Evolutionary conservation across 2,113 vertebrate genomes (phyloP).

Genomic region (Marcusenius ussheri): DNA sequence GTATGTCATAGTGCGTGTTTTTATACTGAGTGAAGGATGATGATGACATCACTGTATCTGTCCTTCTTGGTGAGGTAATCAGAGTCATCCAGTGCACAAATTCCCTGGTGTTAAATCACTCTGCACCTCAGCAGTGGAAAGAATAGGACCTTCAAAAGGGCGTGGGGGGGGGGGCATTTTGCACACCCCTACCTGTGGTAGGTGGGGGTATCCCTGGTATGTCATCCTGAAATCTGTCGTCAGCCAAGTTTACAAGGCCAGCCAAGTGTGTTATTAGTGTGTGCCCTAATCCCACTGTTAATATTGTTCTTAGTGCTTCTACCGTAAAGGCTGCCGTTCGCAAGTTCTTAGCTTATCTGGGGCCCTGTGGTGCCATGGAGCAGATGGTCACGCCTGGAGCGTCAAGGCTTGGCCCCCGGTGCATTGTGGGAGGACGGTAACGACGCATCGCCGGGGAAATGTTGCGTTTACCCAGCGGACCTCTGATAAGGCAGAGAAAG

Average conservation of each 20-base stretch:
- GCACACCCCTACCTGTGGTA: not conserved
- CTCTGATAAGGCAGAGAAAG: not conserved
- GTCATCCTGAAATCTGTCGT: not conserved
- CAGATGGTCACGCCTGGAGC: slow-evolving; percentile 6
- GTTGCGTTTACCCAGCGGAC: not conserved
- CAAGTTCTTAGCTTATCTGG: not conserved
- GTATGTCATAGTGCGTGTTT: not conserved
- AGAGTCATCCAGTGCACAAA: not conserved
- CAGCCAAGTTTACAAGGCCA: not conserved
- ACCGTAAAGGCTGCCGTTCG: not conserved
- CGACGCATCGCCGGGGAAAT: not conserved
- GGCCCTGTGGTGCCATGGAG: not conserved
- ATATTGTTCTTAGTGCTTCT: not conserved
- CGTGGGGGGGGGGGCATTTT: not conserved
- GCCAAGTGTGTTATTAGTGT: not conserved
- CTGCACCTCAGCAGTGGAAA: not conserved
- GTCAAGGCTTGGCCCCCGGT: not conserved
- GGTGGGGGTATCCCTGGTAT: not conserved
- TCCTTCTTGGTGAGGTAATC: not conserved
- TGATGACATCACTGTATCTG: not conserved
- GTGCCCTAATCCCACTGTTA: not conserved
- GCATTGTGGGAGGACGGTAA: not conserved
- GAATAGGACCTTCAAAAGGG: not conserved
- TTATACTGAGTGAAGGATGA: not conserved
- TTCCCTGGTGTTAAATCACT: not conserved